Conservation (phyloP, 2,797 vertebrate species). For the Alcedo quadribrachys region DNA sequence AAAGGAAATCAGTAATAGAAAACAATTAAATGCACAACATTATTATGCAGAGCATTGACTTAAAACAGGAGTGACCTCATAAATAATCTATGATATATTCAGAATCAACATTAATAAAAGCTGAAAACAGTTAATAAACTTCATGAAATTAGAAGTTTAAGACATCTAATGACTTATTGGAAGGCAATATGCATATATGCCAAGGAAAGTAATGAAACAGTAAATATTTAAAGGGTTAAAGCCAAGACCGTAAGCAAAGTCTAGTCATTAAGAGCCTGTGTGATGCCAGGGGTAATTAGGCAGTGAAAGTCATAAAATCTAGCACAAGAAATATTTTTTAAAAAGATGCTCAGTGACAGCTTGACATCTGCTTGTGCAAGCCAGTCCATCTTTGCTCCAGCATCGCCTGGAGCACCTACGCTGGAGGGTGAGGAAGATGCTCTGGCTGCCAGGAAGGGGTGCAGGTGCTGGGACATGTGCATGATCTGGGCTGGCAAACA, state of each 20-base stretch:
- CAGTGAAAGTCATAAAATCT: constrained; percentile 17
- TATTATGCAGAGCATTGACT: background rate
- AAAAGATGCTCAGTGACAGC: background rate
- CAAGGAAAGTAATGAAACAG: constrained; percentile 21
- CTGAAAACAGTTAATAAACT: background rate
- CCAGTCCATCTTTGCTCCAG: background rate
- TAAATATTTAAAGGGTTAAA: constrained; percentile 60
- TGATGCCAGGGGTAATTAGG: constrained; percentile 19
- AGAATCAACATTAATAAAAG: background rate
- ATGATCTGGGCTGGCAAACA: background rate
- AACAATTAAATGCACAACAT: background rate
- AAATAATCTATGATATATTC: background rate
- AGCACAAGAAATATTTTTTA: background rate
- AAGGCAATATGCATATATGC: background rate
- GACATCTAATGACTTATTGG: background rate
- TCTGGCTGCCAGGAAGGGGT: background rate
- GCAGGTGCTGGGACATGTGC: accelerated
- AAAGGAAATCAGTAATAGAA: background rate
- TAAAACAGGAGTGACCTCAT: background rate
- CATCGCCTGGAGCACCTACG: background rate
- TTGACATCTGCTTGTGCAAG: background rate
- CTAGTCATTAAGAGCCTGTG: constrained; percentile 43
- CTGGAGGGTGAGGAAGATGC: background rate
- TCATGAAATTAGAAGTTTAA: constrained; percentile 12
- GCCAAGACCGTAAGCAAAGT: constrained; percentile 32